Percentiles rank a stretch among this genome's conserved stretches.
Evolutionary conservation across 92 coral and sea anemone genomes (phyloP).

Genomic region (Heteractis magnifica): DNA sequence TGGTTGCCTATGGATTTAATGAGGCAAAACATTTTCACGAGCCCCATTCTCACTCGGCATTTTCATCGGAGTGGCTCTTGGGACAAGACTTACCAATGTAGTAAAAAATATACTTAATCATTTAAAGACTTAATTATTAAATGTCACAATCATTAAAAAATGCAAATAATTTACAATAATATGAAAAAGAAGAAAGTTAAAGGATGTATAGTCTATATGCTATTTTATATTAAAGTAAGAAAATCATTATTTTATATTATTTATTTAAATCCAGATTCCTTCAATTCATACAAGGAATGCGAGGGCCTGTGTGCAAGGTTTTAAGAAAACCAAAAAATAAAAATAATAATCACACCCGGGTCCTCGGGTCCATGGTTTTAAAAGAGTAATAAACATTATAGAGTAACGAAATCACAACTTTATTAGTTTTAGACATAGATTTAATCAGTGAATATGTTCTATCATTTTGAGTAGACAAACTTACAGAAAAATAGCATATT

Average conservation of each 20-base stretch:
- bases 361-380: background rate
- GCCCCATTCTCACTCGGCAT: background rate
- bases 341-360: background rate
- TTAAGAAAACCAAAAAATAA: background rate
- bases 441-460: background rate
- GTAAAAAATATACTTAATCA: background rate
- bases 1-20: no score
- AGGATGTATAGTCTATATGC: constrained; percentile 37
- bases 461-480: background rate
- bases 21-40: no score
- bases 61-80: background rate
- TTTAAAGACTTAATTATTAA: constrained; percentile 12
- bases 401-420: background rate
- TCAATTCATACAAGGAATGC: constrained; percentile 7
- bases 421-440: background rate
- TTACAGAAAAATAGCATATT: constrained; percentile 23
- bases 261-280: constrained; percentile 38
- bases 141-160: constrained; percentile 4
- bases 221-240: constrained; percentile 29
- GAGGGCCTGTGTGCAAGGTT: background rate
- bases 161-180: constrained; percentile 30
- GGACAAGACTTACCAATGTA: background rate
- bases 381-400: constrained; percentile 3
- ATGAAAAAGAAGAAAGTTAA: constrained; percentile 9
- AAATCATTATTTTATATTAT: constrained; percentile 36